Percentiles rank a stretch among this genome's conserved stretches.
Evolutionary conservation across 2,797 vertebrate genomes (phyloP).

Genomic region (Eulemur albifrons): DNA sequence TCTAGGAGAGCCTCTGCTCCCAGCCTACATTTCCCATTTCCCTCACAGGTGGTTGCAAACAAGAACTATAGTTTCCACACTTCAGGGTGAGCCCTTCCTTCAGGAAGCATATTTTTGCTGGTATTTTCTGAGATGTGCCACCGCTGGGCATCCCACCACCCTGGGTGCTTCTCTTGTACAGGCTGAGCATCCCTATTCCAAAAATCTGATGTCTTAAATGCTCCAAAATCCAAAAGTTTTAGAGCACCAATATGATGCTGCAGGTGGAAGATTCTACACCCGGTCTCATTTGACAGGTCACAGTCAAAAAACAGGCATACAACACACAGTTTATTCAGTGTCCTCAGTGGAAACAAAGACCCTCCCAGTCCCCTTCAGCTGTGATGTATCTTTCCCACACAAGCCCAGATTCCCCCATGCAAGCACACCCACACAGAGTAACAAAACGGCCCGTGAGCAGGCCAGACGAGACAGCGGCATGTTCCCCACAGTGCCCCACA

Average conservation of each 20-base stretch:
- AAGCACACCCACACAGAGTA: not conserved
- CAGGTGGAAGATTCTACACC: too few species aligned
- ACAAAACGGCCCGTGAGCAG: not conserved
- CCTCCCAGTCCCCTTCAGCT: not conserved
- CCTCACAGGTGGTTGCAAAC: not conserved
- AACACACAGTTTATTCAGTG: not conserved
- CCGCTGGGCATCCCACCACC: too few species aligned
- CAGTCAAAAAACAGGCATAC: not conserved
- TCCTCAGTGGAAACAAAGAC: not conserved
- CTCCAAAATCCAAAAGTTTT: not conserved
- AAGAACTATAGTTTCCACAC: accelerated
- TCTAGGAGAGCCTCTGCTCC: not conserved
- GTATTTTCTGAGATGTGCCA: not conserved
- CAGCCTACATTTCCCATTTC: not conserved
- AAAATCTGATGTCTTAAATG: not conserved
- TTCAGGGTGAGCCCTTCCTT: not conserved
- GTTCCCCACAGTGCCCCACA: not conserved
- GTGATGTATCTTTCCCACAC: not conserved
- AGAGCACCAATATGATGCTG: too few species aligned
- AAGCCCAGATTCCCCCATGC: not conserved
- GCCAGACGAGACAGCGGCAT: not conserved
- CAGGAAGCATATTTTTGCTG: not conserved
- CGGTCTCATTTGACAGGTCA: too few species aligned
- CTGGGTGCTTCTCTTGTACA: not conserved
- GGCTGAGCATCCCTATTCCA: not conserved